Conservation (phyloP, 2,113 vertebrate species). For the Chauna torquata region DNA sequence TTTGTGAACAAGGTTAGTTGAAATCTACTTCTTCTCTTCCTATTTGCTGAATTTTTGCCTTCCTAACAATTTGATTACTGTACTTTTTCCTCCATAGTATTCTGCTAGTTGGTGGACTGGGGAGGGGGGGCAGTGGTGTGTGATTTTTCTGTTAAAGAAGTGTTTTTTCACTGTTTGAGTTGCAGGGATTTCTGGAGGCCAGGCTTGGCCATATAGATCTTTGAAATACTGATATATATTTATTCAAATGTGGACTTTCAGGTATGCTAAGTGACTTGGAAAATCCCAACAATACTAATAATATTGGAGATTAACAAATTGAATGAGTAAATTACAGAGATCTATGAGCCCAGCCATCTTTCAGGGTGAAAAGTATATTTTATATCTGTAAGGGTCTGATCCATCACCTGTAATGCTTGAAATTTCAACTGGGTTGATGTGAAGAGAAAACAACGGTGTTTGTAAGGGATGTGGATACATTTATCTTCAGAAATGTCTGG, state of each 20-base stretch:
- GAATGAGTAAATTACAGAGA: background rate
- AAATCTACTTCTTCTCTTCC: background rate
- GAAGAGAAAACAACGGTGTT: background rate
- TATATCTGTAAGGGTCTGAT: background rate
- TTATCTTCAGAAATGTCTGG: background rate
- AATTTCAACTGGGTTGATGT: background rate
- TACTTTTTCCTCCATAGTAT: background rate
- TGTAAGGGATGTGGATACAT: background rate
- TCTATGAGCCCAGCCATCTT: background rate
- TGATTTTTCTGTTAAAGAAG: background rate
- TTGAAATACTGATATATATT: background rate
- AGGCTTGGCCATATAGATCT: accelerated
- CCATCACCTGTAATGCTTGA: background rate
- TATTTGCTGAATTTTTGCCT: background rate
- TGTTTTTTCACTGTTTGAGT: background rate
- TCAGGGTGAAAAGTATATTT: background rate
- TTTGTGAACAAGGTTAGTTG: constrained; percentile 45
- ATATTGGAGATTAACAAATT: background rate
- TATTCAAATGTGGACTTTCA: background rate
- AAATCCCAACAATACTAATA: background rate
- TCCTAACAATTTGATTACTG: background rate
- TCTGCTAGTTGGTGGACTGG: background rate
- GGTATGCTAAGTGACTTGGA: too few species aligned
- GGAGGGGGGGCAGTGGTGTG: background rate
- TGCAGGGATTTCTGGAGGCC: background rate